Evolutionary conservation across 2,113 vertebrate species (phyloP).

Genomic region (Monopterus albus): DNA sequence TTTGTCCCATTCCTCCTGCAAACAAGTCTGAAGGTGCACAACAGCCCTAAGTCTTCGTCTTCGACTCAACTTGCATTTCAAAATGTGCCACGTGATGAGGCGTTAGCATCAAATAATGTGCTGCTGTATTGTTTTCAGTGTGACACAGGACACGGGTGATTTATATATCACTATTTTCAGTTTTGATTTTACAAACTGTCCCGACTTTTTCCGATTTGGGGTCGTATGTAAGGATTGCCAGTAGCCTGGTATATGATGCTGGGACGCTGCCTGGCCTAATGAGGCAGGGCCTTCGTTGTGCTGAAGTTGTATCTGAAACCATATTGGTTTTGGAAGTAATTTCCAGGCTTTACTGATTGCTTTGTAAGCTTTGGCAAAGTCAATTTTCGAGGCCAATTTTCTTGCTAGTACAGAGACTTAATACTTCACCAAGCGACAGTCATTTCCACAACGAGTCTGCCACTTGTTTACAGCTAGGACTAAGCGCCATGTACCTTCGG

Average conservation of each 20-base stretch:
- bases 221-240: conserved; percentile 11
- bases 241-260: not conserved
- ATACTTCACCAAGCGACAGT: conserved; percentile 5
- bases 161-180: too few relatives aligned
- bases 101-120: too few relatives aligned
- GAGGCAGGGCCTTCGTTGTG: conserved; percentile 6
- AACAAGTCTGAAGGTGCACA: too few relatives aligned
- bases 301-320: conserved; percentile 21
- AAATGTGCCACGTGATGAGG: too few relatives aligned
- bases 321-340: conserved; percentile 25
- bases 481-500: conserved; percentile 31
- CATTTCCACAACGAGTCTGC: conserved; percentile 1
- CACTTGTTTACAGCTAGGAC: conserved; percentile 28
- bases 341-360: conserved; percentile 21
- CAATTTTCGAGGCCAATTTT: conserved; percentile 23
- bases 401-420: not conserved
- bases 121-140: too few relatives aligned
- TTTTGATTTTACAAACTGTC: too few relatives aligned
- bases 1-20: too few relatives aligned
- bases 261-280: conserved; percentile 24
- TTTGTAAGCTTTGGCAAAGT: conserved; percentile 28
- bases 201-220: too few relatives aligned
- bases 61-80: too few relatives aligned
- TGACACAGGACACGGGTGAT: too few relatives aligned
- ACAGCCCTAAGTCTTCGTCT: too few relatives aligned